These are phyloP conservation scores for Nasua narica DNA, from an alignment of 2,797 vertebrate species.

Conservation along the genomic window DNA sequence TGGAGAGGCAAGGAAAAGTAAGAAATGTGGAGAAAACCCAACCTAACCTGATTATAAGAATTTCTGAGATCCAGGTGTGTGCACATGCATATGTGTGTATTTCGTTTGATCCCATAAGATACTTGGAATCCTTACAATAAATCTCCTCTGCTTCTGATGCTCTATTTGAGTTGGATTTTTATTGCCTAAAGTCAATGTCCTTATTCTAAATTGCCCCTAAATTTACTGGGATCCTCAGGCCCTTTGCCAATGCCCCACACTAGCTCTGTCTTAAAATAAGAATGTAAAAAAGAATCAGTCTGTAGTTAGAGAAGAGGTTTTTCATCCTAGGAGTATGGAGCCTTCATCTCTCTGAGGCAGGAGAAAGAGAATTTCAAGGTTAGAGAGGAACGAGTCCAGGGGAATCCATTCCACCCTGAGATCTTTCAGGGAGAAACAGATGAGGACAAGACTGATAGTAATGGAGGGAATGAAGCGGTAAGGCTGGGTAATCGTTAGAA, in stretches of 20 bases:
- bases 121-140: neutral
- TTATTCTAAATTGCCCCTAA: neutral
- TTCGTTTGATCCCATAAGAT: neutral
- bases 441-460: neutral
- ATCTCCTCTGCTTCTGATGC: neutral
- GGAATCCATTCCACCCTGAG: neutral
- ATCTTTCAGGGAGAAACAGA: neutral
- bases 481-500: neutral
- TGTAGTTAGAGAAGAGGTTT: neutral
- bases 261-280: neutral
- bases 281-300: neutral
- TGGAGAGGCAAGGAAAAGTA: neutral
- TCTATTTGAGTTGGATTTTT: neutral
- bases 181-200: neutral
- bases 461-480: neutral
- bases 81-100: neutral
- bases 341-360: neutral
- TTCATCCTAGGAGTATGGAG: neutral
- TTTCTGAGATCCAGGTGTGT: neutral
- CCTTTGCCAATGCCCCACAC: neutral
- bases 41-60: neutral
- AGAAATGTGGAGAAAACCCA: neutral
- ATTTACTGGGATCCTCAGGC: neutral
- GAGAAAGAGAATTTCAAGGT: neutral
- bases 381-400: neutral